A percentile compares a stretch with the other conserved stretches of the same genome.
Conservation (phyloP, 2,113 vertebrate species). For the Sitta europaea region DNA sequence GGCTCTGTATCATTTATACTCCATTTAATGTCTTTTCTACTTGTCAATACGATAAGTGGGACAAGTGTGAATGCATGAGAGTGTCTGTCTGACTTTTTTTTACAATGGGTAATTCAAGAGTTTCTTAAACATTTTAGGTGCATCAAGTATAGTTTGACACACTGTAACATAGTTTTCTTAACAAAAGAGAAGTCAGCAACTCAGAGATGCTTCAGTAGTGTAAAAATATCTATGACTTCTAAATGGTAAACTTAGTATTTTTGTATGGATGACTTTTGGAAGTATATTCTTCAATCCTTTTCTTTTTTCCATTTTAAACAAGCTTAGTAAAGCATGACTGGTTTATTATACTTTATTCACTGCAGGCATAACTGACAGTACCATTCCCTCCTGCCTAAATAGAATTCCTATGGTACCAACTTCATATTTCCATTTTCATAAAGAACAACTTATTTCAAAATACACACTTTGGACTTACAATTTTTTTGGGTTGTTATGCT, state of each 20-base stretch:
- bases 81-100: slow-evolving; percentile 40
- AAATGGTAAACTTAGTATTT: slow-evolving; percentile 24
- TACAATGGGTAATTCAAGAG: slow-evolving; percentile 53
- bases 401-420: neutral
- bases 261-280: slow-evolving; percentile 20
- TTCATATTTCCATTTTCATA: neutral
- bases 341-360: slow-evolving; percentile 26
- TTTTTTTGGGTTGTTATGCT: neutral
- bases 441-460: neutral
- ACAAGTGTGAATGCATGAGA: slow-evolving; percentile 19
- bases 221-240: slow-evolving; percentile 36
- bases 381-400: slow-evolving; percentile 19
- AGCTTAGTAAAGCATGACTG: slow-evolving; percentile 25
- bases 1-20: slow-evolving; percentile 42
- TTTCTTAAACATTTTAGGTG: slow-evolving; percentile 49
- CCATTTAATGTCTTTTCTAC: slow-evolving; percentile 46
- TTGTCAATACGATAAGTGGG: slow-evolving; percentile 46
- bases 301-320: neutral
- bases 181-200: slow-evolving; percentile 33
- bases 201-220: slow-evolving; percentile 20
- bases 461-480: neutral
- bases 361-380: neutral
- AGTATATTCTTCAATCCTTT: neutral
- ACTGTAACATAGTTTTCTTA: neutral
- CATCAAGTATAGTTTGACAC: slow-evolving; percentile 43